Evolutionary conservation across 2,888 invertebrate species (phyloP), one percentile per base, ranked within the genome.

Genomic region (Apodemia duryi): DNA sequence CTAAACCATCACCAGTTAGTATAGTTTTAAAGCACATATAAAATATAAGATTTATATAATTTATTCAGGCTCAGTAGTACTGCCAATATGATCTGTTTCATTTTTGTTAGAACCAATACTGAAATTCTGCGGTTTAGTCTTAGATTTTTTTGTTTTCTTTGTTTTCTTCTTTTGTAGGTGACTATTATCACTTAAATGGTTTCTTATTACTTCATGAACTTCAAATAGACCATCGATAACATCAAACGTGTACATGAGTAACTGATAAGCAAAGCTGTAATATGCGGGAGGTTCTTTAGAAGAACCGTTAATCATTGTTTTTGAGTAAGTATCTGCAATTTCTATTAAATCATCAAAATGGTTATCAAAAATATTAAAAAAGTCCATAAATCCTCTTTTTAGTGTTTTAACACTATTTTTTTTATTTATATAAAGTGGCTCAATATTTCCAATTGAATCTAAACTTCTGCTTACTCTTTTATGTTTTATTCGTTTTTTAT

Each of bases 211-310:
- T 63, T 83, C 75, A 32, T 83, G 79, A 21, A 84, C 77, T 38
- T 82, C 75, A 38, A 85, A 71, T 5, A 88, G 71, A 29, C 84
- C 85, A 66, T 91, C 86, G 1, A 91, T 77, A 0, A 85, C 66
- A 68, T 90, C 87, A 63, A 92, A 67, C 52, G 78, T 80, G 68
- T 82, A 78, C 76, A 86, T 79, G 5, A 91, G 69, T 66, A 85
- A 67, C 54, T 84, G 81, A 67, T 89, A 88, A 10, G 83, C 77
- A 32, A 81, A 65, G 9, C 76, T 77, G 65, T 90, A 91, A 69
- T 84, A 88, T 9, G 73, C 69, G 1, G 91, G 87, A 46, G 83
- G 81, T 63, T 76, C 78, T 69, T 77, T 72, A 13, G 81, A 75
- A 4, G 79, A 75, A 35, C 77, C 69, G 64, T 80, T 75, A 2